phyloP scores from a whole-genome alignment of 2,888 invertebrate genomes.

The Endotricha flammealis region DNA sequence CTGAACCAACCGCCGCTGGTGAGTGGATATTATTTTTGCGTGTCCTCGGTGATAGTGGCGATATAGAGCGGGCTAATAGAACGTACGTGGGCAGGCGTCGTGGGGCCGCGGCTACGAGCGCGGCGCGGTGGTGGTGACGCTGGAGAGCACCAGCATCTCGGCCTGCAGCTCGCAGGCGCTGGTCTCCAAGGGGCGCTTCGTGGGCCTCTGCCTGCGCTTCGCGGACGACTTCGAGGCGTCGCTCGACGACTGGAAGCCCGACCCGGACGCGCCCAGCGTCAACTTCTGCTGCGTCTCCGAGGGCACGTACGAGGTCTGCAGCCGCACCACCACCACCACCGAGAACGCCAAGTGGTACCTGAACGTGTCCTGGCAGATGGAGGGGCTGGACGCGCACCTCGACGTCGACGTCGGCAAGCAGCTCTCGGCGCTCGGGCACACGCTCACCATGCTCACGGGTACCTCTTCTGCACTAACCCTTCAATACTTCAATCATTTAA shows the following conservation, averaged over 20 bases:
- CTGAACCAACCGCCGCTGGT: slow-evolving; percentile 88
- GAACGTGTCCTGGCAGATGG: slow-evolving; percentile 99
- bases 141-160: slow-evolving; percentile 95
- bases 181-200: slow-evolving; percentile 88
- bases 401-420: slow-evolving; percentile 98
- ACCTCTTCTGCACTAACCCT: neutral
- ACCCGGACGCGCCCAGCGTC: slow-evolving; percentile 87
- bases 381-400: slow-evolving; percentile 97
- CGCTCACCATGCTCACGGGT: slow-evolving; percentile 96
- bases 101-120: slow-evolving; percentile 81
- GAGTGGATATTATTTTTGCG: slow-evolving; percentile 16
- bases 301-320: slow-evolving; percentile 98
- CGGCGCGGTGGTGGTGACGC: slow-evolving; percentile 95
- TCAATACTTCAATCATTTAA: neutral
- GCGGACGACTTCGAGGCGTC: slow-evolving; percentile 98
- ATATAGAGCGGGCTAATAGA: neutral
- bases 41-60: too few relatives aligned
- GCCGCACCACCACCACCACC: slow-evolving; percentile 91
- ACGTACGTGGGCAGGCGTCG: slow-evolving; percentile 50
- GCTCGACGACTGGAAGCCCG: slow-evolving; percentile 98
- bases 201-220: slow-evolving; percentile 94
- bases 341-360: slow-evolving; percentile 99
- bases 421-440: slow-evolving; percentile 94
- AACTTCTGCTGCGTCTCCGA: slow-evolving; percentile 98
- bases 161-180: slow-evolving; percentile 97